Percentiles rank a stretch among this genome's conserved stretches.
These are phyloP conservation scores for Dascyllus trimaculatus DNA, from an alignment of 2,113 vertebrate genomes.

Conservation along the genomic window DNA sequence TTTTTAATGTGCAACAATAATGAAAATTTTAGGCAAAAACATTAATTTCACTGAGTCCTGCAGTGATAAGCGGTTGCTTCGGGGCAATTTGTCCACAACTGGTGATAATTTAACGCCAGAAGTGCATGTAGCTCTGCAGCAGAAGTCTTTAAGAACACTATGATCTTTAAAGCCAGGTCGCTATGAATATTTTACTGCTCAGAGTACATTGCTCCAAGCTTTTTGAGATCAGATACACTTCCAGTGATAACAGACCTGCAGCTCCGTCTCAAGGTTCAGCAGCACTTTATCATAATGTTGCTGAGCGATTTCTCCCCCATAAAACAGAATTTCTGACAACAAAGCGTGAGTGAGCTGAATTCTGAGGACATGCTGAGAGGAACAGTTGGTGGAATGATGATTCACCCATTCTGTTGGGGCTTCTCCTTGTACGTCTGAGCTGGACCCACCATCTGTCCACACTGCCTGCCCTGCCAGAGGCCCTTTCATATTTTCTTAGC, in stretches of 20 bases:
- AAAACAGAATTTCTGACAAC: conserved; percentile 32
- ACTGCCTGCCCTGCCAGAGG: conserved; percentile 59
- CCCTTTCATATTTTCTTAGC: conserved; percentile 53
- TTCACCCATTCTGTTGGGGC: conserved; percentile 72
- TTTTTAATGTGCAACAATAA: too few species aligned
- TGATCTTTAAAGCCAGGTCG: conserved; percentile 22
- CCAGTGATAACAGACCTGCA: background rate
- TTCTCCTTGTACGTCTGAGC: conserved; percentile 60
- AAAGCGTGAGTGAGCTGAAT: conserved; percentile 37
- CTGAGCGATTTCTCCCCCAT: background rate
- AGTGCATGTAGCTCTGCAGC: background rate
- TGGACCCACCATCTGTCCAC: conserved; percentile 70
- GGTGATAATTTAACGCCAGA: conserved; percentile 7
- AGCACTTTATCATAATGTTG: background rate
- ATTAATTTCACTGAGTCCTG: too few species aligned
- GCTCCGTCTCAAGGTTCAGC: background rate
- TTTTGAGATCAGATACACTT: background rate
- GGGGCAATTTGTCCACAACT: background rate
- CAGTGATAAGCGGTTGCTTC: background rate
- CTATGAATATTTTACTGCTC: conserved; percentile 48
- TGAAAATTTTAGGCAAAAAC: too few species aligned
- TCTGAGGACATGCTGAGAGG: conserved; percentile 45
- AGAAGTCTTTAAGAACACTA: conserved; percentile 1
- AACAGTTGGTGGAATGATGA: conserved; percentile 75
- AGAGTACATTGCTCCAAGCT: background rate